These are phyloP conservation scores for Eupsittula cactorum DNA, from an alignment of 2,113 vertebrate species.

Conservation along the genomic window DNA sequence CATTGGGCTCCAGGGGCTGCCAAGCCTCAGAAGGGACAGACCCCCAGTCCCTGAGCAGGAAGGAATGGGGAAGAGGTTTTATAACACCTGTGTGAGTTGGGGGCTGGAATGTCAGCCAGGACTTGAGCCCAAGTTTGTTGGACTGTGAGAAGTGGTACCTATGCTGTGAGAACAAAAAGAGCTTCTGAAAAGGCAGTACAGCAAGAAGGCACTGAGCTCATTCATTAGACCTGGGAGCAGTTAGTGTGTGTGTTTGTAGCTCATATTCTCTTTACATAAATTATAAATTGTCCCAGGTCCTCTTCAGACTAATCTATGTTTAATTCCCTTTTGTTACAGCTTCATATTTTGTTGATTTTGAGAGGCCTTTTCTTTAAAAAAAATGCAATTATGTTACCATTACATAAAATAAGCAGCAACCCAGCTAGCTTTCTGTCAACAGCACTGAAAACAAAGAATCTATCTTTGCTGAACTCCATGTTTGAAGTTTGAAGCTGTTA, in stretches of 20 bases:
- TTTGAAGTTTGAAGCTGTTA: neutral
- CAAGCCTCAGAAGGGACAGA: accelerated
- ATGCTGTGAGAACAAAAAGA: neutral
- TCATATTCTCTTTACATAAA: neutral
- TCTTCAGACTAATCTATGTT: neutral
- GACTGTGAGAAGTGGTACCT: neutral
- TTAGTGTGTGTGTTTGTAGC: neutral
- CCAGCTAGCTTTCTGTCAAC: neutral
- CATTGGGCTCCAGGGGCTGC: accelerated
- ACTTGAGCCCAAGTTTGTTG: neutral
- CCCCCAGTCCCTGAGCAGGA: accelerated
- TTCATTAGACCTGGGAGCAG: neutral
- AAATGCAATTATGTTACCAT: neutral
- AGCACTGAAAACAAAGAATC: neutral
- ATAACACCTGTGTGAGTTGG: accelerated
- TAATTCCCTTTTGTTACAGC: neutral
- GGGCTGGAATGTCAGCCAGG: neutral
- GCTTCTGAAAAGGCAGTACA: neutral
- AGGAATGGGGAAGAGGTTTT: accelerated
- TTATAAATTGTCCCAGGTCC: neutral
- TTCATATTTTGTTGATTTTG: neutral
- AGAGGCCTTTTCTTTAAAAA: neutral
- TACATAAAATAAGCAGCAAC: neutral
- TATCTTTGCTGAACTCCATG: neutral
- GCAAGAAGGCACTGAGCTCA: neutral